Evolutionary conservation across 2,888 invertebrate species (phyloP).

Genomic region (Dermolepida albohirtum): DNA sequence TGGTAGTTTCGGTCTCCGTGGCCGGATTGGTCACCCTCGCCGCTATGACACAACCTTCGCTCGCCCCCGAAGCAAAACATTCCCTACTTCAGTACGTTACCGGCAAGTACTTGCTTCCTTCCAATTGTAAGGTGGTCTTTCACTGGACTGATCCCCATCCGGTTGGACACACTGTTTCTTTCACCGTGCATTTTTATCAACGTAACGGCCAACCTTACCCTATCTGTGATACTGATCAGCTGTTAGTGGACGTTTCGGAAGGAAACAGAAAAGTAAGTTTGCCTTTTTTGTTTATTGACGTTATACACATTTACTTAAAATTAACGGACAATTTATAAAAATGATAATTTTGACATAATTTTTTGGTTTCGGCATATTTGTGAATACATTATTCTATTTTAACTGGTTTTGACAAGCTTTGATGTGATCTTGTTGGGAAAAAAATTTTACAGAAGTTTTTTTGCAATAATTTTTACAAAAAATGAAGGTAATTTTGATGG

Average conservation of each 20-base stretch:
- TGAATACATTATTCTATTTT: too few species aligned
- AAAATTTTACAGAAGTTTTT: too few species aligned
- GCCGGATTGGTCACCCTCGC: constrained; percentile 90
- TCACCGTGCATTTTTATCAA: constrained; percentile 90
- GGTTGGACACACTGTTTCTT: constrained; percentile 93
- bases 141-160: constrained; percentile 91
- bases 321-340: too few species aligned
- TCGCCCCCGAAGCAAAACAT: constrained; percentile 91
- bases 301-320: too few species aligned
- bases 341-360: too few species aligned
- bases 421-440: too few species aligned
- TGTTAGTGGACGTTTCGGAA: constrained; percentile 88
- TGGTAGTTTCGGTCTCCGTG: constrained; percentile 90
- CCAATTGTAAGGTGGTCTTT: constrained; percentile 83
- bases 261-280: constrained; percentile 78
- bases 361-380: too few species aligned
- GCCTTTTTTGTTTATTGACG: too few species aligned
- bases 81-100: constrained; percentile 91
- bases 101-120: constrained; percentile 89
- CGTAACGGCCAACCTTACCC: constrained; percentile 95
- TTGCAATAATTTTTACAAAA: too few species aligned
- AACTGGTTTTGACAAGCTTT: too few species aligned
- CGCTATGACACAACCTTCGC: constrained; percentile 90
- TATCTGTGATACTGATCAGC: constrained; percentile 92
- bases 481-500: too few species aligned